phyloP scores from a whole-genome alignment of 2,113 vertebrate genomes.

The Pteruthius melanotis region DNA sequence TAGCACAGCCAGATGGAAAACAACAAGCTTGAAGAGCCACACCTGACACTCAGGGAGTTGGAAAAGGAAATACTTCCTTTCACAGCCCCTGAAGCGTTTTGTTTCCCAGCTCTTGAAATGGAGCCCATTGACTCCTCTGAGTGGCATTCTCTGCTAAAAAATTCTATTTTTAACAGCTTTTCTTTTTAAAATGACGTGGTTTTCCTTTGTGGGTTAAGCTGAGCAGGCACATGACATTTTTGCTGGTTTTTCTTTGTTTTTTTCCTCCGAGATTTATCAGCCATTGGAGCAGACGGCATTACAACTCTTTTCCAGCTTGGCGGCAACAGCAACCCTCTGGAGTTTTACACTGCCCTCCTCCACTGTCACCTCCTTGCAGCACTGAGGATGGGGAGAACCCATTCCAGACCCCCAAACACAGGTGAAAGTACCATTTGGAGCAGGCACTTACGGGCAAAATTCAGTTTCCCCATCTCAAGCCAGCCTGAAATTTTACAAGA shows the following conservation, averaged over 20 bases:
- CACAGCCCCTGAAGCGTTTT: not conserved
- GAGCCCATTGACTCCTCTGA: conserved; percentile 12
- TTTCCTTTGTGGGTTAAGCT: conserved; percentile 26
- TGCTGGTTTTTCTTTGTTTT: not conserved
- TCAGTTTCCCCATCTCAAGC: not conserved
- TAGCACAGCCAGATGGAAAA: not conserved
- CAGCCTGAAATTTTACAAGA: not conserved
- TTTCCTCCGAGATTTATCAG: not conserved
- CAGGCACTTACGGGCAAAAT: accelerated
- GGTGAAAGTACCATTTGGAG: not conserved
- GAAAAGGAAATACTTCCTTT: not conserved
- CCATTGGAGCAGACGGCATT: not conserved
- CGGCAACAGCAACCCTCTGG: accelerated
- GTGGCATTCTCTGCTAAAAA: not conserved
- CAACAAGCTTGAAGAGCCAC: not conserved
- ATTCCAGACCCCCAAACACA: not conserved
- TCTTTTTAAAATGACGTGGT: not conserved
- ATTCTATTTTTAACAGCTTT: conserved; percentile 23
- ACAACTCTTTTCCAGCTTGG: not conserved
- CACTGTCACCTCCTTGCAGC: not conserved
- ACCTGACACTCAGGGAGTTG: not conserved
- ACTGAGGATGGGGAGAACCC: accelerated
- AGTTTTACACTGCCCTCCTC: not conserved
- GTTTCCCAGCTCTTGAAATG: not conserved
- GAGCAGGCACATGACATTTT: not conserved